A percentile compares a stretch with the other conserved stretches of the same genome.
These are phyloP conservation scores for Trisateles emortualis DNA, from an alignment of 2,888 invertebrate species.

Conservation along the genomic window DNA sequence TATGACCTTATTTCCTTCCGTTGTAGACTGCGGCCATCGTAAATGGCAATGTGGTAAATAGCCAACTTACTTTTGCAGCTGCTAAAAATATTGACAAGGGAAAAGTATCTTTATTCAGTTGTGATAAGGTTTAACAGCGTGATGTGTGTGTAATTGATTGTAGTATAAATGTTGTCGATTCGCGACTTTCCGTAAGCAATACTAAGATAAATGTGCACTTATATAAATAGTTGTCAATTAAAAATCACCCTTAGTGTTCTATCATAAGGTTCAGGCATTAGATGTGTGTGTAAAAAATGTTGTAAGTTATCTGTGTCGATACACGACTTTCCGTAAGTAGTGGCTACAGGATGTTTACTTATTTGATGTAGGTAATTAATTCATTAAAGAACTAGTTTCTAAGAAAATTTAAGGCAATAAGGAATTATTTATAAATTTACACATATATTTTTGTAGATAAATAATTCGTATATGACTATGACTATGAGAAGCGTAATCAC, in stretches of 20 bases:
- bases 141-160: not conserved
- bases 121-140: not conserved
- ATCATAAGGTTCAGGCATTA: conserved; percentile 3
- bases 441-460: not conserved
- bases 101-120: not conserved
- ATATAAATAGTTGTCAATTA: not conserved
- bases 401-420: conserved; percentile 14
- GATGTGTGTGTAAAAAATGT: not conserved
- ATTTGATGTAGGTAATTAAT: conserved; percentile 12
- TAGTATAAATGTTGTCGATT: conserved; percentile 23
- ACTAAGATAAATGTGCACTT: not conserved
- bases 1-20: conserved; percentile 54
- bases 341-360: conserved; percentile 19
- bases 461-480: not conserved
- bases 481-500: no score
- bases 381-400: conserved; percentile 15
- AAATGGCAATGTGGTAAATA: conserved; percentile 39
- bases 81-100: not conserved
- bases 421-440: conserved; percentile 5
- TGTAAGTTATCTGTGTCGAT: conserved; percentile 27
- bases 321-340: conserved; percentile 25
- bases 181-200: conserved; percentile 13
- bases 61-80: conserved; percentile 16
- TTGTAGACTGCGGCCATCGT: conserved; percentile 34
- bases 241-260: not conserved